phyloP scores from a whole-genome alignment of 2,797 vertebrate species.

The Podargus strigoides region DNA sequence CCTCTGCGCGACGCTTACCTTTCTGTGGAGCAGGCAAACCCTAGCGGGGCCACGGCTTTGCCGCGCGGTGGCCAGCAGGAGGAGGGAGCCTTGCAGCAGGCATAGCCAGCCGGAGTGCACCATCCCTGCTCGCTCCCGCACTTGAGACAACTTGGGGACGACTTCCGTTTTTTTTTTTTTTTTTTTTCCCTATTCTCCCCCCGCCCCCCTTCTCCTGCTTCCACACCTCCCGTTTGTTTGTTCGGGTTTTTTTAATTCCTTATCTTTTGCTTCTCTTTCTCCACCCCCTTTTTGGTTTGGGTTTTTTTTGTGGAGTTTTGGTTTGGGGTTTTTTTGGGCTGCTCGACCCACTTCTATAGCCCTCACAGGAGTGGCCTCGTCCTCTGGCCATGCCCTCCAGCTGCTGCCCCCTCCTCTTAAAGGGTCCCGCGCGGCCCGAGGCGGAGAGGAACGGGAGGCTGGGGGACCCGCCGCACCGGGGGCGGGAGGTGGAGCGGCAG shows the following conservation, averaged over 20 bases:
- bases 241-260: not conserved
- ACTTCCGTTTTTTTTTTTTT: not conserved
- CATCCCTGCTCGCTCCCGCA: constrained; percentile 65
- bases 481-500: not conserved
- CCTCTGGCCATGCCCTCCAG: not conserved
- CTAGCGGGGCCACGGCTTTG: constrained; percentile 67
- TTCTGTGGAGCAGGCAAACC: constrained; percentile 55
- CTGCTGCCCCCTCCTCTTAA: constrained; percentile 29
- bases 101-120: constrained; percentile 69
- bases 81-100: constrained; percentile 74
- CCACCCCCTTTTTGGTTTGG: too few relatives aligned
- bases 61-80: constrained; percentile 77
- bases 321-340: not conserved
- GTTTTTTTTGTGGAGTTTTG: too few relatives aligned
- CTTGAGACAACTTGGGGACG: not conserved
- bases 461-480: not conserved
- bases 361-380: not conserved
- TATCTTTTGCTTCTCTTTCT: too few relatives aligned
- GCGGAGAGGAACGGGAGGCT: not conserved
- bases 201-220: too few relatives aligned
- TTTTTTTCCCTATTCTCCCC: too few relatives aligned
- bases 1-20: not conserved
- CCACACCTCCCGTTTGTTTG: not conserved
- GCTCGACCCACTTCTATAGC: not conserved
- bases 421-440: not conserved